Evolutionary conservation across 2,113 vertebrate species (phyloP), one percentile per base, ranked within the genome.

Genomic region (Aptenodytes patagonicus): DNA sequence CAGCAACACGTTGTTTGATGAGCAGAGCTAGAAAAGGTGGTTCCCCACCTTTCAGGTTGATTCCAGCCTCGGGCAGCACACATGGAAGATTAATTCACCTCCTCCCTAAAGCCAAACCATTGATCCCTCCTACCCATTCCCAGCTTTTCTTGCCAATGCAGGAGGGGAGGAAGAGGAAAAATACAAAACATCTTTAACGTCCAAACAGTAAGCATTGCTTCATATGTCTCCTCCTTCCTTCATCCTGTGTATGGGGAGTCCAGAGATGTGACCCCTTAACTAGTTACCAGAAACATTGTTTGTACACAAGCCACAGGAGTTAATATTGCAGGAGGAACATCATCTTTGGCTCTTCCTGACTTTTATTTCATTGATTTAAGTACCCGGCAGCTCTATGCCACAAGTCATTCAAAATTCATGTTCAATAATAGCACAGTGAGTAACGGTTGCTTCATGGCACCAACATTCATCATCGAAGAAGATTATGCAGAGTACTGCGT

Each of bases 331-430:
- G 38, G 49, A 66, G 15, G 40, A 86, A 77, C 44, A 57, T 49
- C 40, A 58, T 51, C 64, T 49, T 68, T 89, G 75, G 3, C 36
- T 85, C 54, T 77, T 91, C n/a, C 46, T 91, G 70, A 31, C 44
- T 87, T 84, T 73, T 75, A 73, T 72, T 76, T 64, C 76, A 80
- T 75, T 87, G 73, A 71, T 80, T 54, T 31, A 84, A 93, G 21
- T 26, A 85, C 47, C 34, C 3, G 2, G 28, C 38, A 89, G 66
- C 46, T 93, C 83, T 93, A 28, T 73, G 72, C 51, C 83, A 52
- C 66, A 85, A 85, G 62, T 86, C 32, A 89, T 85, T 96, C 60
- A 94, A 97, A 94, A 95, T 83, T 78, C 77, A 81, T 26, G 34
- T 68, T 93, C 66, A 92, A 32, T 89, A 89, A 87, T 22, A 89